Conservation (phyloP, 1,140 invertebrate species). For the Magallana angulata region DNA sequence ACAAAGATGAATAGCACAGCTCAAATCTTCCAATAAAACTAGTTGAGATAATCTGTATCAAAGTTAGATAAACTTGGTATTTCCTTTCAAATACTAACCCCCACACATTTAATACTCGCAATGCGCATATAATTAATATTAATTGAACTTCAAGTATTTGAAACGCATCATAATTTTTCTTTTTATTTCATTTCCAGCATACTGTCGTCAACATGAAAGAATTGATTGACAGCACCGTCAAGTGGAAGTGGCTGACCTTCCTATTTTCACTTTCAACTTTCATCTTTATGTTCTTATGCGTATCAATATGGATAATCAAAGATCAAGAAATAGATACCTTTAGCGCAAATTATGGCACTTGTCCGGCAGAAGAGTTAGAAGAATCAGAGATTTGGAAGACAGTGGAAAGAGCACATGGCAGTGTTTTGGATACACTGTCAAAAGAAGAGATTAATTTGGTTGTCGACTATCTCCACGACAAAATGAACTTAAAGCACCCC, state of each 20-base stretch:
- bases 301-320: conserved; percentile 41
- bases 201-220: conserved; percentile 32
- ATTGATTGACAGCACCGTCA: conserved; percentile 27
- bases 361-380: conserved; percentile 2
- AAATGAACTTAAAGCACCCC: conserved; percentile 45
- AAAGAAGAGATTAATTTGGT: conserved; percentile 61
- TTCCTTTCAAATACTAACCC: no score
- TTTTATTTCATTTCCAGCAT: not conserved
- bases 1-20: no score
- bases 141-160: no score
- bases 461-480: conserved; percentile 57
- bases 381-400: not conserved
- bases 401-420: not conserved
- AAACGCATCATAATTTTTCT: not conserved
- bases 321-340: conserved; percentile 16
- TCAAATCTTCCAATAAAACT: no score
- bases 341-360: conserved; percentile 13
- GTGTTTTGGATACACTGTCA: conserved; percentile 61
- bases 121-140: no score
- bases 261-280: conserved; percentile 43
- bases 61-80: no score
- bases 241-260: conserved; percentile 51
- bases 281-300: conserved; percentile 41
- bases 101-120: no score
- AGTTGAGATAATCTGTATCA: no score